Percentiles rank a stretch among this genome's conserved stretches.
phyloP scores from a whole-genome alignment of 1,140 invertebrate species.

The Aphaenogaster ashmeadi region DNA sequence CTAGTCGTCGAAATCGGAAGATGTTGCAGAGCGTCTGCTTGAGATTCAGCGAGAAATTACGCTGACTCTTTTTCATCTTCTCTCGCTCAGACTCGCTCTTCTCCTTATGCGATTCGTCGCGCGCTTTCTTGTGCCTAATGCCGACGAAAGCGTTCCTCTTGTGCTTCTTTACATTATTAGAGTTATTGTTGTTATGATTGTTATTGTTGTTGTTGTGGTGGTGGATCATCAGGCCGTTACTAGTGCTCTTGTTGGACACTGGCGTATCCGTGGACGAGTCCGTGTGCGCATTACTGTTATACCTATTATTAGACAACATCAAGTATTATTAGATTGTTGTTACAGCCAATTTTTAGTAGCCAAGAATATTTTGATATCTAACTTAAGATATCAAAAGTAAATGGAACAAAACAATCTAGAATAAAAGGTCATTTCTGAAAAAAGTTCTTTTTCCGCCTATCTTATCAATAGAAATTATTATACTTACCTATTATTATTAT shows the following conservation, averaged over 20 bases:
- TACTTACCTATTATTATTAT: slow-evolving; percentile 84
- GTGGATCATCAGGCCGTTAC: slow-evolving; percentile 84
- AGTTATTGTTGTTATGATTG: slow-evolving; percentile 86
- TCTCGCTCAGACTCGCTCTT: slow-evolving; percentile 86
- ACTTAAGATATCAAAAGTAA: background rate
- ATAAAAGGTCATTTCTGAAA: background rate
- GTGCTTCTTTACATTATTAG: slow-evolving; percentile 87
- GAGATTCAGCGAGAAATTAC: slow-evolving; percentile 91
- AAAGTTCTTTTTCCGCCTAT: background rate
- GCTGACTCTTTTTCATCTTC: slow-evolving; percentile 89
- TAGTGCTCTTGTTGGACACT: slow-evolving; percentile 85
- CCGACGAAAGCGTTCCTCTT: slow-evolving; percentile 90
- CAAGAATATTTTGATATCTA: background rate
- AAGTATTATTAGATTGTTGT: slow-evolving; percentile 10
- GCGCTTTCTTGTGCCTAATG: slow-evolving; percentile 90
- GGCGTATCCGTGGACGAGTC: slow-evolving; percentile 85
- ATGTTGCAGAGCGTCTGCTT: slow-evolving; percentile 95
- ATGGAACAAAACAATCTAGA: background rate
- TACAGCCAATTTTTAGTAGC: slow-evolving; percentile 17
- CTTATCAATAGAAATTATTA: background rate
- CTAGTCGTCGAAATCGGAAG: slow-evolving; percentile 91
- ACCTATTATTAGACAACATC: slow-evolving; percentile 66
- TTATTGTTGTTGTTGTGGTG: slow-evolving; percentile 85
- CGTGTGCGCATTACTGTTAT: slow-evolving; percentile 85
- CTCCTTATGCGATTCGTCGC: slow-evolving; percentile 87